These are phyloP conservation scores for Samia ricini DNA, from an alignment of 1,140 invertebrate species.

Conservation along the genomic window DNA sequence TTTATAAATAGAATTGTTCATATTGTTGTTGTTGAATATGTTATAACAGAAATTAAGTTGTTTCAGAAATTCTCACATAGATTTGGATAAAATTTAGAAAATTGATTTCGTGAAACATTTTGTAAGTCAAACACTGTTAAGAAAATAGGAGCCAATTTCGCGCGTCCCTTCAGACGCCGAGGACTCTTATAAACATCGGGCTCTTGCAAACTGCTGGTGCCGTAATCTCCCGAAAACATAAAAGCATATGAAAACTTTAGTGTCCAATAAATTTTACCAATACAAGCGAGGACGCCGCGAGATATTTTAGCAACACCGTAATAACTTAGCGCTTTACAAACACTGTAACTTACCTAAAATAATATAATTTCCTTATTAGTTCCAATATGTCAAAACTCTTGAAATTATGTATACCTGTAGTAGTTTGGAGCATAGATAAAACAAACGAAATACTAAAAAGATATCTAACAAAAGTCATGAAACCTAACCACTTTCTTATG, in stretches of 20 bases:
- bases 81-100: neutral
- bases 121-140: slow-evolving; percentile 29
- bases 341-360: neutral
- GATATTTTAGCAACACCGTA: slow-evolving; percentile 34
- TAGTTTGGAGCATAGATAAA: too few relatives aligned
- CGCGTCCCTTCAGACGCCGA: slow-evolving; percentile 34
- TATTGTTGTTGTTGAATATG: neutral
- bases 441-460: too few relatives aligned
- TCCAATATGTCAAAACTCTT: too few relatives aligned
- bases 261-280: slow-evolving; percentile 58
- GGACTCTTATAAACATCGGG: slow-evolving; percentile 44
- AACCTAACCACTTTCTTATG: too few relatives aligned
- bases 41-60: neutral
- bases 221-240: slow-evolving; percentile 57
- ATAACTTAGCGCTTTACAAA: slow-evolving; percentile 13
- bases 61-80: neutral
- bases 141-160: slow-evolving; percentile 35
- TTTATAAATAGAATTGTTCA: too few relatives aligned
- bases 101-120: slow-evolving; percentile 10
- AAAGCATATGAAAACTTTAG: slow-evolving; percentile 61
- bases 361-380: neutral
- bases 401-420: too few relatives aligned
- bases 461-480: too few relatives aligned
- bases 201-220: slow-evolving; percentile 35
- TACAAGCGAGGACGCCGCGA: slow-evolving; percentile 37